A percentile compares a stretch with the other conserved stretches of the same genome.
These are phyloP conservation scores for Mionectes macconnelli DNA, from an alignment of 2,113 vertebrate genomes.

Conservation along the genomic window DNA sequence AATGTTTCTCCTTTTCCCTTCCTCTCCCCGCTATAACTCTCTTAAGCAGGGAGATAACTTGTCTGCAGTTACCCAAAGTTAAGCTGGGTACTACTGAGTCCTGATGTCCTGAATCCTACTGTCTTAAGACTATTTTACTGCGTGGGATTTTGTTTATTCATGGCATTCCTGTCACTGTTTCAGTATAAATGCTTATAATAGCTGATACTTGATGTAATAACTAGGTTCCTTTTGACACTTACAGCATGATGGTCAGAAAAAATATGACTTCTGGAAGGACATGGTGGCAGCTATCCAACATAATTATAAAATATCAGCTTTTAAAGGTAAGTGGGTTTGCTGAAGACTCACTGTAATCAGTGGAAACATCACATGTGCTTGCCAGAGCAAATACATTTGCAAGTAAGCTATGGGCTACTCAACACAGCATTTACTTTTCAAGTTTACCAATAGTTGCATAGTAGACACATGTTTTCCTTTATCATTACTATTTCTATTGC, in stretches of 20 bases:
- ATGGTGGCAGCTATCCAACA: constrained; percentile 90
- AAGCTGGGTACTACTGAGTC: neutral
- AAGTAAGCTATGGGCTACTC: neutral
- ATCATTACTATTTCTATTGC: neutral
- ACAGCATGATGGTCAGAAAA: constrained; percentile 83
- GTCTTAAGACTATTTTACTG: neutral
- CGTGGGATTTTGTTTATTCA: neutral
- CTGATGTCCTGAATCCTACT: neutral
- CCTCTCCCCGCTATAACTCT: neutral
- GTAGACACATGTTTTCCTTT: neutral
- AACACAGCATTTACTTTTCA: neutral
- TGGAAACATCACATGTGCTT: neutral
- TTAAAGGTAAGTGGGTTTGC: constrained; percentile 83
- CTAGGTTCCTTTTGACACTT: constrained; percentile 37
- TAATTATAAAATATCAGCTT: constrained; percentile 95
- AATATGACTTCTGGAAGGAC: constrained; percentile 94
- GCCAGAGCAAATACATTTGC: neutral
- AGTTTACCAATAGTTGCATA: neutral
- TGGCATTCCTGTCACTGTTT: neutral
- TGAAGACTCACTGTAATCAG: neutral
- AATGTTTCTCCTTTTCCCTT: neutral
- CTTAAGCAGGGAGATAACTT: neutral
- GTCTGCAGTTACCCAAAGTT: neutral
- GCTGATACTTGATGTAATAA: neutral
- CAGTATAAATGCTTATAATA: neutral